Percentiles rank a stretch among this genome's conserved stretches.
phyloP scores from a whole-genome alignment of 2,888 invertebrate genomes.

The Gymnocheta viridis region DNA sequence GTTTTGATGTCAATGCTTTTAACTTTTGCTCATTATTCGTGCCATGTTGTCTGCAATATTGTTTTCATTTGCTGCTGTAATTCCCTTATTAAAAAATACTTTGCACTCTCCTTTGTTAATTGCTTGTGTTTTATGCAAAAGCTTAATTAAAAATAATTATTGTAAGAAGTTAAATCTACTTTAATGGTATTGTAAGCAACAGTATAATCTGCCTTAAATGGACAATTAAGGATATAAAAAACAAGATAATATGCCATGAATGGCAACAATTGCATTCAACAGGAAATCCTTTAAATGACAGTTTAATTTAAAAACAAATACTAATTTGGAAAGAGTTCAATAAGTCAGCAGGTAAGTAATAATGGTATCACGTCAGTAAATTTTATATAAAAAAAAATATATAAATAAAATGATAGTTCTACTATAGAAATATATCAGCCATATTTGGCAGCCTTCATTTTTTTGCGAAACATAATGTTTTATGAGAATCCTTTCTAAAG shows the following conservation, averaged over 20 bases:
- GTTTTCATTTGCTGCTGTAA: not conserved
- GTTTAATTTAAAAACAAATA: too few relatives aligned
- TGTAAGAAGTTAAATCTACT: conserved; percentile 23
- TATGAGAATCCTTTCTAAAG: too few relatives aligned
- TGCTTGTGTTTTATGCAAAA: conserved; percentile 22
- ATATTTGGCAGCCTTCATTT: too few relatives aligned
- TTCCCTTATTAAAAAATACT: not conserved
- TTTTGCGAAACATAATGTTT: too few relatives aligned
- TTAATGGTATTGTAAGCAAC: not conserved
- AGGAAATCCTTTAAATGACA: not conserved
- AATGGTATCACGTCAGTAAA: too few relatives aligned
- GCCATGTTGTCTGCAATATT: not conserved
- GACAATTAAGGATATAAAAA: conserved; percentile 3
- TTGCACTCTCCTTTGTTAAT: conserved; percentile 12
- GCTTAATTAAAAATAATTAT: conserved; percentile 44
- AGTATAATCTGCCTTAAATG: conserved; percentile 10
- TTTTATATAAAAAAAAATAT: too few relatives aligned
- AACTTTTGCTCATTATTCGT: conserved; percentile 11
- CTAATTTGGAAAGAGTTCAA: too few relatives aligned
- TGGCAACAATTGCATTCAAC: not conserved
- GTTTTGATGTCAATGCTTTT: conserved; percentile 28
- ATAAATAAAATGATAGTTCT: too few relatives aligned
- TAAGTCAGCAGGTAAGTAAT: too few relatives aligned
- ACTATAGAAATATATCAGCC: too few relatives aligned
- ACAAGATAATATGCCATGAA: not conserved